phyloP scores from a whole-genome alignment of 2,888 invertebrate species.

The Meteorus cinctellus region DNA sequence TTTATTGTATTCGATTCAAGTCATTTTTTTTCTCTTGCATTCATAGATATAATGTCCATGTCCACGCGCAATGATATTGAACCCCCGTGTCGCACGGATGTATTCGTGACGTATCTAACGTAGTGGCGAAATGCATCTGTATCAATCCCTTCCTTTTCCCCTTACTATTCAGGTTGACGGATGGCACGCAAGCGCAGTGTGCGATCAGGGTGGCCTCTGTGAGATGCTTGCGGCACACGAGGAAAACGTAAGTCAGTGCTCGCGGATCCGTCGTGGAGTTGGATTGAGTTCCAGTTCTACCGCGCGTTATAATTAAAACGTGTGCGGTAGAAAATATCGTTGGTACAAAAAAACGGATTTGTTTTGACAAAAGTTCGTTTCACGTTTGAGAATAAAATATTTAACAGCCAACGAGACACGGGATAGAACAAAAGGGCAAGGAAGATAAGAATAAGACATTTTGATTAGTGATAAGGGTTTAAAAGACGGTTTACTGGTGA shows the following conservation, averaged over 20 bases:
- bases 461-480: not conserved
- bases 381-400: not conserved
- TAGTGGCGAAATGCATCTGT: conserved; percentile 10
- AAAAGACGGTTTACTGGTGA: not conserved
- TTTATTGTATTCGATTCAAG: no score
- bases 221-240: conserved; percentile 46
- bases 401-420: conserved; percentile 1
- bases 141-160: not conserved
- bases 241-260: conserved; percentile 59
- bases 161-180: conserved; percentile 16
- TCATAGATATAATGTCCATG: not conserved
- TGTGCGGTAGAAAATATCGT: conserved; percentile 41
- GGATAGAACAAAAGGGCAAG: not conserved
- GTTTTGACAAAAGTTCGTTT: conserved; percentile 35
- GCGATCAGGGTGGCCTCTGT: conserved; percentile 40
- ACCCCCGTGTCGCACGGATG: not conserved
- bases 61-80: not conserved
- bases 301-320: conserved; percentile 35
- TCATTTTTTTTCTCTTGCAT: no score
- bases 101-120: conserved; percentile 6
- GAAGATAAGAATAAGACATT: conserved; percentile 2
- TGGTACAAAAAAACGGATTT: conserved; percentile 43
- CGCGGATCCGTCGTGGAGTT: conserved; percentile 64
- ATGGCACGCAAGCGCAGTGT: conserved; percentile 36
- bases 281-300: conserved; percentile 55